Evolutionary conservation across 1,140 invertebrate genomes (phyloP).

Genomic region (Oscheius sp.): DNA sequence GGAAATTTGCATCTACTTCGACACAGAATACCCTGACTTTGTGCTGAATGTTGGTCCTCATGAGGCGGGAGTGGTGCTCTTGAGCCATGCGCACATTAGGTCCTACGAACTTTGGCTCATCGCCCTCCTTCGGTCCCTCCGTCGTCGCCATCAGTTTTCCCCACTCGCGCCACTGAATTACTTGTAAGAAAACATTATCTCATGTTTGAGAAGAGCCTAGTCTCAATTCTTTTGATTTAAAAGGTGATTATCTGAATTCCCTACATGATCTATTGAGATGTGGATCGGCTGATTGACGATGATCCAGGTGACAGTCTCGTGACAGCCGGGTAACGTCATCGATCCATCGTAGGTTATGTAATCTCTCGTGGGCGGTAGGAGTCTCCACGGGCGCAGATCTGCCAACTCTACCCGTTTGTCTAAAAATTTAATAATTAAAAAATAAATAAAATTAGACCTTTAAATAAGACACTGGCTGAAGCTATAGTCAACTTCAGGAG

Average conservation of each 20-base stretch:
- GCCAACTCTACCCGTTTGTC: slow-evolving; percentile 21
- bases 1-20: neutral
- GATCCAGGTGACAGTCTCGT: slow-evolving; percentile 75
- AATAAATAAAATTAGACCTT: slow-evolving; percentile 67
- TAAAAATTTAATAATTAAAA: slow-evolving; percentile 15
- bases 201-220: too few species aligned
- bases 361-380: slow-evolving; percentile 80
- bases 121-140: slow-evolving; percentile 66
- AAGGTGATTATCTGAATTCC: too few species aligned
- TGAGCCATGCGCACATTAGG: slow-evolving; percentile 89
- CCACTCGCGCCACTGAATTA: slow-evolving; percentile 74
- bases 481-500: slow-evolving; percentile 80
- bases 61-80: slow-evolving; percentile 80
- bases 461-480: slow-evolving; percentile 76
- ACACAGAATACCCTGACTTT: slow-evolving; percentile 65
- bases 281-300: slow-evolving; percentile 92
- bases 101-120: slow-evolving; percentile 79
- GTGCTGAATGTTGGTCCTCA: slow-evolving; percentile 93
- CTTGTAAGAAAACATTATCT: neutral
- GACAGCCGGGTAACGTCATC: slow-evolving; percentile 76
- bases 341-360: slow-evolving; percentile 94
- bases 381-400: slow-evolving; percentile 73
- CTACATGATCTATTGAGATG: slow-evolving; percentile 42
- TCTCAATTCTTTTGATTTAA: too few species aligned
- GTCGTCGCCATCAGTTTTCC: slow-evolving; percentile 80